Evolutionary conservation across 2,888 invertebrate genomes (phyloP).

Genomic region (Calameuta idolon): DNA sequence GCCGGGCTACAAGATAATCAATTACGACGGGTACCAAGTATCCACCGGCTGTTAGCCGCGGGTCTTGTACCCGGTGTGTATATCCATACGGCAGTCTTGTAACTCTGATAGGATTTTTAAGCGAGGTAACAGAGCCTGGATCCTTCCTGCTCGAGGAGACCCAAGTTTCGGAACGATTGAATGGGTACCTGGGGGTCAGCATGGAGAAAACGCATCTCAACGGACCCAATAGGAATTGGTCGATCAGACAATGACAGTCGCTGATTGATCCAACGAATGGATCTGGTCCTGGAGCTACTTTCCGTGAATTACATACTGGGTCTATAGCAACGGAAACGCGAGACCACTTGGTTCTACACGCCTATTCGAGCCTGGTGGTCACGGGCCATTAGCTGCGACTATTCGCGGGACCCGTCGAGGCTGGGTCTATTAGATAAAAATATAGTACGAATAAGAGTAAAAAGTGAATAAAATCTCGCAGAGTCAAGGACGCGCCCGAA

Average conservation of each 20-base stretch:
- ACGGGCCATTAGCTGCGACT: not conserved
- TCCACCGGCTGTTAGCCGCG: constrained; percentile 32
- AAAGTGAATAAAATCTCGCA: not conserved
- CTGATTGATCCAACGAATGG: not conserved
- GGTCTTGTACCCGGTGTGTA: constrained; percentile 7
- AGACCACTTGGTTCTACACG: not conserved
- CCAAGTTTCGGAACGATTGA: not conserved
- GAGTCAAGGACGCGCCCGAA: not conserved
- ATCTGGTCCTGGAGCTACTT: not conserved
- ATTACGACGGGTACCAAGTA: constrained; percentile 47
- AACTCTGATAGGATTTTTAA: not conserved
- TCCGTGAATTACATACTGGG: not conserved
- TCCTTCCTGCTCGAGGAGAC: not conserved
- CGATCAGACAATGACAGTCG: not conserved
- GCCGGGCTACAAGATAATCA: constrained; percentile 53
- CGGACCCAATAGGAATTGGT: not conserved
- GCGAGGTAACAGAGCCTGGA: not conserved
- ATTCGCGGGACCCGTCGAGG: not conserved
- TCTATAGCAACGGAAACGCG: not conserved
- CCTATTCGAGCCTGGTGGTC: not conserved
- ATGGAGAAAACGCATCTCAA: too few species aligned
- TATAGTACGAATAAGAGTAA: not conserved
- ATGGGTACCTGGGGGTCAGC: not conserved
- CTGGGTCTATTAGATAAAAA: not conserved
- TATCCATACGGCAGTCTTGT: not conserved